phyloP scores from a whole-genome alignment of 2,797 vertebrate genomes.

The Ptychobarbus kaznakovi region DNA sequence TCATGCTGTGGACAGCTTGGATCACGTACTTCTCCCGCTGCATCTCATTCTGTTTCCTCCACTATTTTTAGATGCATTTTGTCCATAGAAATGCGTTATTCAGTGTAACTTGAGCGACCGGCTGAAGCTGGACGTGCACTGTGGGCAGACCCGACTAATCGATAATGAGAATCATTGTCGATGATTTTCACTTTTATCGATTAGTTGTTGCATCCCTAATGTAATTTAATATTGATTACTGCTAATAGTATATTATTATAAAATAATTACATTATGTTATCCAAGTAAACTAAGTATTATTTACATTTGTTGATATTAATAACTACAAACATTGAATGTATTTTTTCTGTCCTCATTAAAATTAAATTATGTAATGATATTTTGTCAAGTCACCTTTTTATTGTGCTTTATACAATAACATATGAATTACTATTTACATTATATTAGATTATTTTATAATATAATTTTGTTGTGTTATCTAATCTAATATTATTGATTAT shows the following conservation, averaged over 20 bases:
- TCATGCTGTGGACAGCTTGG: too few species aligned
- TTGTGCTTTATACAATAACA: background rate
- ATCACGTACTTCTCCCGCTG: too few species aligned
- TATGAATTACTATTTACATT: background rate
- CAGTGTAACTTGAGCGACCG: too few species aligned
- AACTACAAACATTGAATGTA: background rate
- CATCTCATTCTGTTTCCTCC: too few species aligned
- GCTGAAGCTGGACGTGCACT: too few species aligned
- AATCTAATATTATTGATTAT: background rate
- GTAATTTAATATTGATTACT: background rate
- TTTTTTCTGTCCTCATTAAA: background rate
- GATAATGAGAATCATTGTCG: too few species aligned
- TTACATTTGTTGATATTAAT: background rate
- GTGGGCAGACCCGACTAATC: too few species aligned
- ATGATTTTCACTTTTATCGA: too few species aligned
- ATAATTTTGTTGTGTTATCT: background rate
- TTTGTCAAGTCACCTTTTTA: background rate
- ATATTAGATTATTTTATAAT: background rate
- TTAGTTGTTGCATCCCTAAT: too few species aligned
- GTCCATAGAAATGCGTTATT: too few species aligned
- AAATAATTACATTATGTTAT: background rate
- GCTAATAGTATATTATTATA: background rate
- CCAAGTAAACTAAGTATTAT: background rate
- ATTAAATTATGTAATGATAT: background rate
- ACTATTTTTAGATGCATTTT: too few species aligned